phyloP scores from a whole-genome alignment of 2,797 vertebrate species.

The Trachops cirrhosus region DNA sequence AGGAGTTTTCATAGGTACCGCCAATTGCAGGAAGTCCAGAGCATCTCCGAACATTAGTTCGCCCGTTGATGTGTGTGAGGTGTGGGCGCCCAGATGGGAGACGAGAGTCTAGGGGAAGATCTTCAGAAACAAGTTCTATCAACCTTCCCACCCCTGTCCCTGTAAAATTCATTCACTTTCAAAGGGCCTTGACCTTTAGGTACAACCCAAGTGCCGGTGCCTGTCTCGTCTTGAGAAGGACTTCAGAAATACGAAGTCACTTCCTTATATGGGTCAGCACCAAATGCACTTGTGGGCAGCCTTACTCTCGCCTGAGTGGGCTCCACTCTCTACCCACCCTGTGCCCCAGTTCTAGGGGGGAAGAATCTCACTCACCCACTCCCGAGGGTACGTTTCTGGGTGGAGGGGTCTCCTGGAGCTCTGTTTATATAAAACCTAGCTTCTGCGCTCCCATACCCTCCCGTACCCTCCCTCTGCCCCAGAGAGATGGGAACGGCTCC shows the following conservation, averaged over 20 bases:
- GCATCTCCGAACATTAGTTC: neutral
- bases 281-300: neutral
- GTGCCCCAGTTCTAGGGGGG: neutral
- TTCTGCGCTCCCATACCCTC: rapidly evolving
- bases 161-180: neutral
- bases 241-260: neutral
- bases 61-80: no score
- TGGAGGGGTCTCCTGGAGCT: neutral
- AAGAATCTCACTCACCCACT: neutral
- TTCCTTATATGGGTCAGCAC: neutral
- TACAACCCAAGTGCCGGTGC: neutral
- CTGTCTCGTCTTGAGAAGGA: neutral
- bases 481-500: neutral
- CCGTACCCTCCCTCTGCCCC: rapidly evolving
- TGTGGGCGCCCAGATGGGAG: neutral
- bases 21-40: neutral
- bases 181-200: neutral
- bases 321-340: rapidly evolving
- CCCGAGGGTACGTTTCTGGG: neutral
- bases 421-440: neutral
- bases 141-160: neutral
- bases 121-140: neutral
- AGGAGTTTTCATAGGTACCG: neutral
- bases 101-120: neutral
- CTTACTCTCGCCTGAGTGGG: neutral